Base-by-base conservation (phyloP, 1,140 invertebrate genomes). In the Lordiphosa collinella region DNA sequence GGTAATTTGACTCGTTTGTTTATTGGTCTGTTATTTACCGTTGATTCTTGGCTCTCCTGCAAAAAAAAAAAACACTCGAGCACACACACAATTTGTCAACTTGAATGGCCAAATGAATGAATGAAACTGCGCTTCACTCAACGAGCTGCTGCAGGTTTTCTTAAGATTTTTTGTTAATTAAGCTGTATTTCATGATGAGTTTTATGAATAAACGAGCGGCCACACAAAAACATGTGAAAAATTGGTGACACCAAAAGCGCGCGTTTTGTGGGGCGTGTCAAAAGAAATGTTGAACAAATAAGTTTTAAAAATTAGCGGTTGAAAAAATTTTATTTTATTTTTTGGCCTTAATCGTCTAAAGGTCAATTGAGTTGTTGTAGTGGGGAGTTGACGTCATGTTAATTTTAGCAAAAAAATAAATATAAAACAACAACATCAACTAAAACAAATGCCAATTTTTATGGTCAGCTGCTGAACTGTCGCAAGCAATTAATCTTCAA, bases 401-500 rank as follows among this genome's bases (percentile, higher is more conserved):
- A 68, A 68, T 68, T 58, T 54, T 56, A 50, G 9, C 29, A 14
- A 14, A 11, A 6, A 13, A 47, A 32, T 12, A n/a, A 18, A 18
- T 0, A 22, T 5, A 22, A 22, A 50, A 38, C 18, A 35, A 51
- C 2, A 51, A 51, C 6, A 34, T 3, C 16, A 50, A 31, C 69
- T 64, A 74, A 29, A 29, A 52, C 55, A 68, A 66, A 60, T 57
- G 74, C 54, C 73, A 60, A 78, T 78, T 13, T 79, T 64, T 73
- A 78, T 78, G 73, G 73, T 73, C 73, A 79, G 74, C 62, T 51
- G 59, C 62, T 38, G 38, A 64, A 86, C 80, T 86, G 80, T 86
- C 80, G 71, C 80, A 68, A 86, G 82, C 80, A 86, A 86, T 86
- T 86, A 86, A 86, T 86, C 82, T 86, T 82, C 68, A 78, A 72